These are phyloP conservation scores for Tromatobia lineatoria DNA, from an alignment of 2,888 invertebrate species.

Conservation along the genomic window DNA sequence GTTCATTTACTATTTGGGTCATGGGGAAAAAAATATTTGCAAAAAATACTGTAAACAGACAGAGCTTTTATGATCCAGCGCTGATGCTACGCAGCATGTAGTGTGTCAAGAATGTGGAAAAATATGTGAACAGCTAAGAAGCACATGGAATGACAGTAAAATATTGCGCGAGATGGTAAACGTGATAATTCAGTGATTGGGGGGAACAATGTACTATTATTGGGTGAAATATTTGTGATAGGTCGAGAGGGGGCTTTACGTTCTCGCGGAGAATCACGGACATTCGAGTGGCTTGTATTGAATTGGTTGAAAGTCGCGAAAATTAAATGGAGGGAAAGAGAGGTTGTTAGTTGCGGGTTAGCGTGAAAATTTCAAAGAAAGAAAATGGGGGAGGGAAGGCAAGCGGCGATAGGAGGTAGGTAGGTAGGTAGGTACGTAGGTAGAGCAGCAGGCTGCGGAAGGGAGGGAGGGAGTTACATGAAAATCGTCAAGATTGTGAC, in stretches of 20 bases:
- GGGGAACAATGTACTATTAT: conserved; percentile 42
- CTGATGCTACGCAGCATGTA: background rate
- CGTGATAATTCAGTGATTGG: conserved; percentile 26
- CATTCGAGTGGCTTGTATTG: conserved; percentile 17
- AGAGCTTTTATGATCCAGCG: background rate
- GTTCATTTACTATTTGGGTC: conserved; percentile 37
- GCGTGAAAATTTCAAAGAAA: conserved; percentile 62
- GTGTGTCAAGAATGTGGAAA: background rate
- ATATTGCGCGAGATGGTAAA: background rate
- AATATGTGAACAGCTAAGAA: background rate
- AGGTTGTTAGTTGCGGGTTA: conserved; percentile 34
- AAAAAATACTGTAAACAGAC: conserved; percentile 5
- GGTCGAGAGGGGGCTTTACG: conserved; percentile 26
- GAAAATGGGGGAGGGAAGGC: conserved; percentile 65
- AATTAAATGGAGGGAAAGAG: background rate
- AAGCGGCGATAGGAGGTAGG: conserved; percentile 44
- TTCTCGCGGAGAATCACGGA: conserved; percentile 11
- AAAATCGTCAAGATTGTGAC: conserved; percentile 62
- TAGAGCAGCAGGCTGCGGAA: conserved; percentile 36
- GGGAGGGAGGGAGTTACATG: conserved; percentile 62
- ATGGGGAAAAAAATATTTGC: background rate
- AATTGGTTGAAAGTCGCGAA: background rate
- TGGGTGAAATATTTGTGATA: conserved; percentile 50
- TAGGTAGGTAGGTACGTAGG: conserved; percentile 36
- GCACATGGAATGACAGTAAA: conserved; percentile 11